These are phyloP conservation scores for Antrozous pallidus DNA, from an alignment of 2,797 vertebrate species.

Conservation along the genomic window DNA sequence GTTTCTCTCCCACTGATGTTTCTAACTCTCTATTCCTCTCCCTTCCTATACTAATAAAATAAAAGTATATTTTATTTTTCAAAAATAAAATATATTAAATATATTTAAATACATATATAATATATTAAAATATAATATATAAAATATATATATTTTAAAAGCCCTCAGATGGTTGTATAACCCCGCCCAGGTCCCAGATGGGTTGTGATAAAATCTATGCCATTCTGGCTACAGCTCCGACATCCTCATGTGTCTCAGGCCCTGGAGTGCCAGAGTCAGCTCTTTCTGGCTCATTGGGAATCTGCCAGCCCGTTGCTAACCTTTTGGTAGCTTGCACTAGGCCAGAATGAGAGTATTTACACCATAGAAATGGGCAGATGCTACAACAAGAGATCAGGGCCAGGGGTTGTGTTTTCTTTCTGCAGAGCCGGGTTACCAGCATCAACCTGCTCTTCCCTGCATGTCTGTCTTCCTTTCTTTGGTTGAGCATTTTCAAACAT, in stretches of 20 bases:
- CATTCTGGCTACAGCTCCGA: not conserved
- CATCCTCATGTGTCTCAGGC: not conserved
- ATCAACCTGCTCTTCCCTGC: accelerated
- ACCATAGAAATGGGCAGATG: accelerated
- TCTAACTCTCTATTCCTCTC: too few relatives aligned
- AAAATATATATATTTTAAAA: too few relatives aligned
- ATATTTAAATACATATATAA: too few relatives aligned
- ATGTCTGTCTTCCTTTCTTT: accelerated
- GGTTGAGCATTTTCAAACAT: not conserved
- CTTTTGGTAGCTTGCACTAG: not conserved
- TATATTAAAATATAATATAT: too few relatives aligned
- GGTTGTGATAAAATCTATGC: not conserved
- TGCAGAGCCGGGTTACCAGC: not conserved
- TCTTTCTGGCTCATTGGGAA: not conserved
- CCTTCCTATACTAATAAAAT: too few relatives aligned
- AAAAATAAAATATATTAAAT: too few relatives aligned
- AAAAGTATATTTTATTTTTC: too few relatives aligned
- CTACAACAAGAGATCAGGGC: accelerated
- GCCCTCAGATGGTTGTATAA: too few relatives aligned
- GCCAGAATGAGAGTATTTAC: accelerated
- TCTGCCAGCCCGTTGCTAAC: not conserved
- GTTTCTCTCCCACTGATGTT: too few relatives aligned
- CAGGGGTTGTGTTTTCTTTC: accelerated
- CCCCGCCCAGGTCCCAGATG: not conserved
- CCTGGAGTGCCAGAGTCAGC: accelerated